These are phyloP conservation scores for Stichopus chloronotus DNA, from an alignment of 35 echinoderm and acorn worm genomes.

Conservation along the genomic window DNA sequence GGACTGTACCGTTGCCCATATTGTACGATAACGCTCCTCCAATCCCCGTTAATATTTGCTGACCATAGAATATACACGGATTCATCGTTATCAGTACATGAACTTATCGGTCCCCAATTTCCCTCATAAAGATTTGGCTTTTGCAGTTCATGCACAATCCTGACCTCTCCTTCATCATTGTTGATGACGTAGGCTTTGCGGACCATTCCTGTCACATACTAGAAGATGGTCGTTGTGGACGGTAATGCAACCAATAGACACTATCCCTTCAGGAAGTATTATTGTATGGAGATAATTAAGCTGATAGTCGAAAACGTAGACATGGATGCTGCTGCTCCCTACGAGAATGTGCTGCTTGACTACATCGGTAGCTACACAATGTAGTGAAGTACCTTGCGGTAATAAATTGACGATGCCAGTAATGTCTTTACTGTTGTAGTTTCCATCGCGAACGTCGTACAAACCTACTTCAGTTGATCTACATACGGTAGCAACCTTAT, in stretches of 20 bases:
- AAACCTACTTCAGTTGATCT: neutral
- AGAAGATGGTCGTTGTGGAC: neutral
- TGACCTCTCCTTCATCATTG: neutral
- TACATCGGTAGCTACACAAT: neutral
- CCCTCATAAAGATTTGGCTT: constrained; percentile 1
- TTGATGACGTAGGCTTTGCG: neutral
- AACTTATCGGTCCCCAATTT: neutral
- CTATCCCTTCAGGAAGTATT: neutral
- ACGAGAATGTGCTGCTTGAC: constrained; percentile 9
- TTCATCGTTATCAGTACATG: neutral
- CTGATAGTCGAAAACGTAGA: constrained; percentile 1
- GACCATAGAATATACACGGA: constrained; percentile 18
- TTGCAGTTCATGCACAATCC: neutral
- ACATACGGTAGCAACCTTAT: neutral
- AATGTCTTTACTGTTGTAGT: neutral
- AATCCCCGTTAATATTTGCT: neutral
- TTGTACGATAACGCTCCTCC: neutral
- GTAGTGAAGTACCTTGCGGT: neutral
- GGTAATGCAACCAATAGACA: neutral
- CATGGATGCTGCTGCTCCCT: neutral
- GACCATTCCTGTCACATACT: neutral
- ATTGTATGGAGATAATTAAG: neutral
- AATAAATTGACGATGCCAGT: neutral
- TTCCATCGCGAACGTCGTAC: constrained; percentile 9
- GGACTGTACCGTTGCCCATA: neutral